These are phyloP conservation scores for Serilophus lunatus DNA, from an alignment of 2,113 vertebrate species.

Conservation along the genomic window DNA sequence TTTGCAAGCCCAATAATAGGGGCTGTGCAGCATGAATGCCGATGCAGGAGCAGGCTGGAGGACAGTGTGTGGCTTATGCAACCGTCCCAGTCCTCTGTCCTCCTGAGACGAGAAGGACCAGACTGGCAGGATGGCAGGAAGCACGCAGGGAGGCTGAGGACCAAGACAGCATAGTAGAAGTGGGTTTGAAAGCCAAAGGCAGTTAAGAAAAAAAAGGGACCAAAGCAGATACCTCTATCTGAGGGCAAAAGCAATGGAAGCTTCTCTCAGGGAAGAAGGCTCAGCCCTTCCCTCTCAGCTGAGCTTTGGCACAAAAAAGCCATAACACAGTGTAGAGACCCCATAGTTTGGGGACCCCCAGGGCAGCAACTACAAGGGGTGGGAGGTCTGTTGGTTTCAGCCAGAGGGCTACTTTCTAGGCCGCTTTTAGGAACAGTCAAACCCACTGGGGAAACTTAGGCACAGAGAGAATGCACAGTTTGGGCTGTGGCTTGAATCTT, in stretches of 20 bases:
- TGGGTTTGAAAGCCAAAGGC: neutral
- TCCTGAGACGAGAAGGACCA: neutral
- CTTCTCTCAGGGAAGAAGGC: neutral
- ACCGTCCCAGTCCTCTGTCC: neutral
- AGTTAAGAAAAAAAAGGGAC: neutral
- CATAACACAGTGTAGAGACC: neutral
- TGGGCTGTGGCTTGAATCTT: neutral
- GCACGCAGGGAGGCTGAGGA: neutral
- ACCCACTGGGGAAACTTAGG: neutral
- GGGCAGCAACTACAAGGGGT: neutral
- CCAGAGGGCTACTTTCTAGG: neutral
- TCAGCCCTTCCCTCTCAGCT: neutral
- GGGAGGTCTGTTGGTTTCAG: neutral
- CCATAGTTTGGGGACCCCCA: neutral
- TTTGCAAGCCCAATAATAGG: constrained; percentile 58
- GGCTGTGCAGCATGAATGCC: constrained; percentile 48
- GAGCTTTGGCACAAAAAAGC: neutral
- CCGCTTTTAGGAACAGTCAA: neutral
- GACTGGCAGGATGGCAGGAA: constrained; percentile 1
- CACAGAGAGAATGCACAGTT: neutral
- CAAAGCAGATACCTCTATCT: neutral
- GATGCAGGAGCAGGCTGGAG: neutral
- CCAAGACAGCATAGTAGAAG: neutral
- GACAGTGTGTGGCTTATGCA: constrained; percentile 41
- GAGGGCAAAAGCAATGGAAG: neutral